A percentile compares a stretch with the other conserved stretches of the same genome.
Evolutionary conservation across 2,113 vertebrate genomes (phyloP).

Genomic region (Phrynosoma blainvillii): DNA sequence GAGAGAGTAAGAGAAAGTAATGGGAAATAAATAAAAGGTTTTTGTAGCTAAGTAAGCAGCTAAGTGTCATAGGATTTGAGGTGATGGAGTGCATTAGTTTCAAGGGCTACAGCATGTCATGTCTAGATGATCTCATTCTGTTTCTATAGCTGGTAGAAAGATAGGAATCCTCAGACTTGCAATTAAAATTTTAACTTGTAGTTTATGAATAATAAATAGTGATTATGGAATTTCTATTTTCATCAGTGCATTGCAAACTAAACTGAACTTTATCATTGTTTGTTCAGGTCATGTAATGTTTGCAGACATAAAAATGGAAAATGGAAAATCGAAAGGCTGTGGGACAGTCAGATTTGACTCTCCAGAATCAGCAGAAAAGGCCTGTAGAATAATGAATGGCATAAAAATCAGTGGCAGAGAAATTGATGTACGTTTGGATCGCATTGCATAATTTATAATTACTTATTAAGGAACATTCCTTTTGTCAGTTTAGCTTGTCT

Average conservation of each 20-base stretch:
- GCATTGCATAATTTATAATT: conserved; percentile 86
- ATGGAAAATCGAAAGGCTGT: conserved; percentile 96
- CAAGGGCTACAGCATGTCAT: background rate
- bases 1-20: no score
- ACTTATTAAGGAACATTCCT: conserved; percentile 80
- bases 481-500: conserved; percentile 89
- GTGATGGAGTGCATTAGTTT: background rate
- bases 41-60: background rate
- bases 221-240: conserved; percentile 40
- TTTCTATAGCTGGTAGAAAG: background rate
- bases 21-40: background rate
- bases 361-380: conserved; percentile 95
- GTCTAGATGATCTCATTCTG: background rate
- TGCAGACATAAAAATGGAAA: conserved; percentile 99
- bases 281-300: conserved; percentile 95
- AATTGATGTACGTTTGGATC: conserved; percentile 97
- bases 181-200: background rate
- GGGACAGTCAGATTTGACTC: conserved; percentile 96
- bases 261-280: conserved; percentile 64
- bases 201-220: background rate
- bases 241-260: conserved; percentile 29
- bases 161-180: no score
- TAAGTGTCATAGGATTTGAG: no score
- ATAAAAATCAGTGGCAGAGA: conserved; percentile 98
- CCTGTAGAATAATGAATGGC: conserved; percentile 97